phyloP scores from a whole-genome alignment of 2,113 vertebrate species.

The Antigone vipio region DNA sequence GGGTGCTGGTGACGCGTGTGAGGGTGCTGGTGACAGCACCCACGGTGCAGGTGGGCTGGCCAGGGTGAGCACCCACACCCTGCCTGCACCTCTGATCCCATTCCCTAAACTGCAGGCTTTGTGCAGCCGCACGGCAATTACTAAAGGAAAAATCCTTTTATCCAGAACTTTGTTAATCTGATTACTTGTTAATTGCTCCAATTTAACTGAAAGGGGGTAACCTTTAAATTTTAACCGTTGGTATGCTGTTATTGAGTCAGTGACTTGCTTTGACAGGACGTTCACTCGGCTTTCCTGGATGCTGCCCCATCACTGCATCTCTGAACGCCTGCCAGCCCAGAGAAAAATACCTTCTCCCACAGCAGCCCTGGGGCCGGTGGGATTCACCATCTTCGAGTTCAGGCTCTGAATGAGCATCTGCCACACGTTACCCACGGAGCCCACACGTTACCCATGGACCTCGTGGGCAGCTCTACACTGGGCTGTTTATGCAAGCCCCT shows the following conservation, averaged over 20 bases:
- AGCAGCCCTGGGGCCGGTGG: neutral
- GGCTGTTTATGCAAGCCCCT: neutral
- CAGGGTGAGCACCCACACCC: neutral
- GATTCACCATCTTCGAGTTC: neutral
- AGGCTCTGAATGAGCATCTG: neutral
- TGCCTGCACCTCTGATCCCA: rapidly evolving
- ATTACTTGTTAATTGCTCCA: constrained; percentile 24
- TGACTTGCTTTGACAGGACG: neutral
- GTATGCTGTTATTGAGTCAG: neutral
- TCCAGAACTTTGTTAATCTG: constrained; percentile 26
- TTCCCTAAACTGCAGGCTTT: neutral
- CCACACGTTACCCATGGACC: no score
- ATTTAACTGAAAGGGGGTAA: neutral
- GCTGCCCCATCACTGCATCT: neutral
- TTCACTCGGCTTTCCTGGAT: neutral
- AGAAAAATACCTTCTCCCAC: neutral
- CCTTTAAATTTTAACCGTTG: constrained; percentile 2
- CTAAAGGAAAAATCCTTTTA: constrained; percentile 34
- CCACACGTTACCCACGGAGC: no score
- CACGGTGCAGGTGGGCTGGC: neutral
- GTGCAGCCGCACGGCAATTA: neutral
- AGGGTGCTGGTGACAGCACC: no score
- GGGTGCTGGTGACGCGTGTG: neutral
- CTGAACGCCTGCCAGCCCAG: neutral
- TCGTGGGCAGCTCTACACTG: neutral